These are phyloP conservation scores for Dendroctonus ponderosae DNA, from an alignment of 1,140 invertebrate genomes.

Conservation along the genomic window DNA sequence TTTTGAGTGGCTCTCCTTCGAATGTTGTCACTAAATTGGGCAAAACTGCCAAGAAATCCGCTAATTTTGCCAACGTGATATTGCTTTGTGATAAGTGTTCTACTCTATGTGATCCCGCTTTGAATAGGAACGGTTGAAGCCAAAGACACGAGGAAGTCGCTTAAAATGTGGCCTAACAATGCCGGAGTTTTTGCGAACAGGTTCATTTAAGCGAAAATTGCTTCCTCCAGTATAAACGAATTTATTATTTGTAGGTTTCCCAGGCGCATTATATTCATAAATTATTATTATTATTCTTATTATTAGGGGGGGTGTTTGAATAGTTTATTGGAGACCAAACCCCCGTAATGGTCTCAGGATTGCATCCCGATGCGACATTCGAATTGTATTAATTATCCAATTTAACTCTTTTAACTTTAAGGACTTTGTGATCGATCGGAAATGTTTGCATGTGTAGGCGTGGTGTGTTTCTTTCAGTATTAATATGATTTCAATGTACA, in stretches of 20 bases:
- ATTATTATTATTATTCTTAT: neutral
- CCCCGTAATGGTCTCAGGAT: neutral
- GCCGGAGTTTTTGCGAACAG: too few species aligned
- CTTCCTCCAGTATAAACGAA: too few species aligned
- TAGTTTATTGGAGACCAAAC: neutral
- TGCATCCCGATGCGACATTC: neutral
- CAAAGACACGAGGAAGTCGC: too few species aligned
- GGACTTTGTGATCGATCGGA: neutral
- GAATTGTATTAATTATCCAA: neutral
- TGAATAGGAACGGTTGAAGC: too few species aligned
- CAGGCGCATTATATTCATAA: neutral
- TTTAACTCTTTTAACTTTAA: neutral
- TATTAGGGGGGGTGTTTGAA: neutral
- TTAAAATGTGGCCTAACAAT: too few species aligned
- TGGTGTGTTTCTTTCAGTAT: conserved; percentile 4
- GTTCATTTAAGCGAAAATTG: too few species aligned
- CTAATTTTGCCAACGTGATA: too few species aligned
- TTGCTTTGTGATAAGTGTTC: too few species aligned
- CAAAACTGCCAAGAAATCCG: too few species aligned
- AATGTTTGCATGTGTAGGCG: neutral
- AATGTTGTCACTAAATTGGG: neutral
- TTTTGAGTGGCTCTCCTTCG: neutral
- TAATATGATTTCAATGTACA: conserved; percentile 3
- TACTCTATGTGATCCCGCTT: too few species aligned
- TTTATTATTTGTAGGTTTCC: too few species aligned